These are phyloP conservation scores for Hyla sarda DNA, from an alignment of 2,113 vertebrate species.

Conservation along the genomic window DNA sequence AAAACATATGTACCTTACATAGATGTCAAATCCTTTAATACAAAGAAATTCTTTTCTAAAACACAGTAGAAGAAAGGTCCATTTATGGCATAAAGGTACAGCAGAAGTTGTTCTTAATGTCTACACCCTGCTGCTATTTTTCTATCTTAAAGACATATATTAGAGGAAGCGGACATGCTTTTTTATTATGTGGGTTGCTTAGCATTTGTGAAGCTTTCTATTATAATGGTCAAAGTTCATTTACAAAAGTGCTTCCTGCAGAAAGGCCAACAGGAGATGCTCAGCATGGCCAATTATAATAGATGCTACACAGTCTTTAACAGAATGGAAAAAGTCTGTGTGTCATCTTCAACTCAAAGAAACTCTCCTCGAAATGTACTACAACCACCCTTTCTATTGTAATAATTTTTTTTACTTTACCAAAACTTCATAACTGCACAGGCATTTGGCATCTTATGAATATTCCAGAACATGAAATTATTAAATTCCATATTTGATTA, in stretches of 20 bases:
- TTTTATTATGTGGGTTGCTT: conserved; percentile 29
- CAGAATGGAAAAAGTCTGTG: conserved; percentile 1
- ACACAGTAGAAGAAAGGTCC: not conserved
- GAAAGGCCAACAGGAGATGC: conserved; percentile 9
- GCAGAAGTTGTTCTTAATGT: not conserved
- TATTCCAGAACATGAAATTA: not conserved
- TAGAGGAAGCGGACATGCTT: not conserved
- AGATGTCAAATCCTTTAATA: not conserved
- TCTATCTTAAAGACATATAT: conserved; percentile 1
- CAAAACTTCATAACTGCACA: not conserved
- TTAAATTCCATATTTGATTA: not conserved
- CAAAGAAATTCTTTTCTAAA: not conserved
- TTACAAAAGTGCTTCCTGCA: conserved; percentile 11
- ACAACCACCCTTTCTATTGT: conserved; percentile 1
- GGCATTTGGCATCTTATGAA: not conserved
- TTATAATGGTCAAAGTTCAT: conserved; percentile 14
- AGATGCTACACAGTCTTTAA: not conserved
- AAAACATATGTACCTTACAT: not conserved
- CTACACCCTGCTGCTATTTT: conserved; percentile 4
- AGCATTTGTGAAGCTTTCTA: conserved; percentile 11
- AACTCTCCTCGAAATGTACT: not conserved
- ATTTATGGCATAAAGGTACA: not conserved
- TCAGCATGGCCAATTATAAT: conserved; percentile 24
- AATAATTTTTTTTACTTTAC: not conserved
- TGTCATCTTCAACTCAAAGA: not conserved